Evolutionary conservation across 1,140 invertebrate species (phyloP).

Genomic region (Meloidogyne exigua): DNA sequence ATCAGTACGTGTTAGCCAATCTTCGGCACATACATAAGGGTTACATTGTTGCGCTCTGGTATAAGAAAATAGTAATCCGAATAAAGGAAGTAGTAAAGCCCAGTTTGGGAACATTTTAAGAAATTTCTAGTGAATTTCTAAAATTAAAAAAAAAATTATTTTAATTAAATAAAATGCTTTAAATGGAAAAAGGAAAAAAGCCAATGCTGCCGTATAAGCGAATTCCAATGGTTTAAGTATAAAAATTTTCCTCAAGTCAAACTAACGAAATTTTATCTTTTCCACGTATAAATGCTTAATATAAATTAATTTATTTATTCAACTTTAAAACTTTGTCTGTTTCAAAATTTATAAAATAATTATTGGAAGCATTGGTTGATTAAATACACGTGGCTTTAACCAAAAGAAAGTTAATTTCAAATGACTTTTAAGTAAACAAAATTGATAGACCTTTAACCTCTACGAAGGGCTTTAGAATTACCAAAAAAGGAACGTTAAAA

Average conservation of each 20-base stretch:
- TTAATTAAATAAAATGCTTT: background rate
- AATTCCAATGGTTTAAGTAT: background rate
- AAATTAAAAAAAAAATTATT: background rate
- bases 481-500: too few species aligned
- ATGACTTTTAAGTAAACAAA: too few species aligned
- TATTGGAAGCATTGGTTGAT: too few species aligned
- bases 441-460: too few species aligned
- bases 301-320: background rate
- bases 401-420: too few species aligned
- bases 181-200: background rate
- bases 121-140: constrained; percentile 5
- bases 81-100: constrained; percentile 4
- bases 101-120: constrained; percentile 2
- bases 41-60: background rate
- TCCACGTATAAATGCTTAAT: background rate
- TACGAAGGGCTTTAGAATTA: too few species aligned
- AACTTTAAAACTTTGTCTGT: background rate
- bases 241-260: background rate
- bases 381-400: too few species aligned
- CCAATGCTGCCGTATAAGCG: background rate
- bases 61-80: background rate
- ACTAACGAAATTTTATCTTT: background rate
- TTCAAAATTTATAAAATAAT: background rate
- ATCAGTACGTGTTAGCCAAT: background rate
- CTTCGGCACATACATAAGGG: background rate